Evolutionary conservation across 2,113 vertebrate species (phyloP).

Genomic region (Caretta caretta): DNA sequence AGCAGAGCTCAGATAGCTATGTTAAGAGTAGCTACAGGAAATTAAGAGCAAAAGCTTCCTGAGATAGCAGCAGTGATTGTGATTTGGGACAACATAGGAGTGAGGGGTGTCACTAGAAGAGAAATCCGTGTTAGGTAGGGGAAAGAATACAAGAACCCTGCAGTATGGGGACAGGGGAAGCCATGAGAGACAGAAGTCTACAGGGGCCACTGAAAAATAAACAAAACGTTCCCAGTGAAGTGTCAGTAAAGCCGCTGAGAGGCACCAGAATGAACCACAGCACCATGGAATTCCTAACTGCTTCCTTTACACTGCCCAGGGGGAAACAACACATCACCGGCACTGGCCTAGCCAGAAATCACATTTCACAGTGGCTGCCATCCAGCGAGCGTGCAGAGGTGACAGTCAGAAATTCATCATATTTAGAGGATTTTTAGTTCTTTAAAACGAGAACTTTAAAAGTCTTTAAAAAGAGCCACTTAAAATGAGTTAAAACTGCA

Average conservation of each 20-base stretch:
- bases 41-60: not conserved
- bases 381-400: not conserved
- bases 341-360: not conserved
- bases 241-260: not conserved
- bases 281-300: not conserved
- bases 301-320: too few species aligned
- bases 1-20: not conserved
- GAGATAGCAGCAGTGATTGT: not conserved
- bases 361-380: not conserved
- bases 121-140: accelerated
- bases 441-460: not conserved
- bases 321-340: too few species aligned
- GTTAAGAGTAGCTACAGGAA: not conserved
- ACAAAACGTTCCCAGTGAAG: not conserved
- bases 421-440: not conserved
- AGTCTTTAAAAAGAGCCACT: not conserved
- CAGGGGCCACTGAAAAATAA: not conserved
- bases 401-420: not conserved
- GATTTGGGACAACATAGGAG: not conserved
- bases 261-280: not conserved
- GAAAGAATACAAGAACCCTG: not conserved
- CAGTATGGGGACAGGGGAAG: not conserved
- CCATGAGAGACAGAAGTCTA: not conserved
- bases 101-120: not conserved
- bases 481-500: not conserved